Conservation (phyloP, 92 coral and sea anemone genomes). For the Epizoanthus rinbou region DNA sequence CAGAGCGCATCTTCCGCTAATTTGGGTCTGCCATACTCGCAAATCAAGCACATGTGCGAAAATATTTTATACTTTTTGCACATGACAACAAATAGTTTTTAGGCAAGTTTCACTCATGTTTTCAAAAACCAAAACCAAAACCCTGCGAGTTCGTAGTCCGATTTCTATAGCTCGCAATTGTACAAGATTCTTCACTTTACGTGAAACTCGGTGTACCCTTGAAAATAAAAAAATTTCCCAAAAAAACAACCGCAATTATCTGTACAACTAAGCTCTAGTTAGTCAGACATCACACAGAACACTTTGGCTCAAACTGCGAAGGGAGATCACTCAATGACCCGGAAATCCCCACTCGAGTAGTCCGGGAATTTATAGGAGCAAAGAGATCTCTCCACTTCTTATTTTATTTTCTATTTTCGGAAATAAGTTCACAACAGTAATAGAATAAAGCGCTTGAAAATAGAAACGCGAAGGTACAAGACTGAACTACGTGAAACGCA, state of each 20-base stretch:
- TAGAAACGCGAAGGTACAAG: conserved; percentile 5
- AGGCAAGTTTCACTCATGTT: no score
- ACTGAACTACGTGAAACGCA: neutral
- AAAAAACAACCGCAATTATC: conserved; percentile 9
- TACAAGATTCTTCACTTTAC: no score
- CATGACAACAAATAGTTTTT: no score
- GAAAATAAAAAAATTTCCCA: neutral
- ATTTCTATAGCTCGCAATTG: no score
- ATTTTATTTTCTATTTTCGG: conserved; percentile 33
- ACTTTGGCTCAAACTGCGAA: conserved; percentile 34
- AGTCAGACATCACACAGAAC: conserved; percentile 46
- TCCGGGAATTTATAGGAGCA: conserved; percentile 41
- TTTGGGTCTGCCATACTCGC: neutral
- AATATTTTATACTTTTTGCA: neutral
- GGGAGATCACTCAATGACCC: conserved; percentile 40
- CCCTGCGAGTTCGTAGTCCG: no score
- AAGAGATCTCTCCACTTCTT: conserved; percentile 42
- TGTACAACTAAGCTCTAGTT: conserved; percentile 11
- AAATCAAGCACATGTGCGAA: conserved; percentile 1
- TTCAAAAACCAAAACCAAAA: no score
- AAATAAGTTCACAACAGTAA: conserved; percentile 13
- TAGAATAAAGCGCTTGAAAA: conserved; percentile 1
- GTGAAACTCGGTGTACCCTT: neutral
- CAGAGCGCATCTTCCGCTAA: neutral
- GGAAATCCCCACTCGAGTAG: neutral